Conservation (phyloP, 2,113 vertebrate species). For the Sterrhoptilus dennistouni region DNA sequence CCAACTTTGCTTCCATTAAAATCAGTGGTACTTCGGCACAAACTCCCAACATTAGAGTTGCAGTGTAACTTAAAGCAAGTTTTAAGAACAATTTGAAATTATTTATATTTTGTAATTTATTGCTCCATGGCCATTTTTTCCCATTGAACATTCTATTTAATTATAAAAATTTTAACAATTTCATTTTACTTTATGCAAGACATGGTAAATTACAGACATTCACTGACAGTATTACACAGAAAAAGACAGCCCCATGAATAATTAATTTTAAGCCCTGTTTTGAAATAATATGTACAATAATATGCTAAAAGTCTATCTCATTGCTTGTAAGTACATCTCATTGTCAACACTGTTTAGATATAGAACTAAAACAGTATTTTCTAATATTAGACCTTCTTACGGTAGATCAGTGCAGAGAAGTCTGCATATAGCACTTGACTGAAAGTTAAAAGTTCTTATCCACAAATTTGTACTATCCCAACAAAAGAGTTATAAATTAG, state of each 20-base stretch:
- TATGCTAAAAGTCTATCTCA: neutral
- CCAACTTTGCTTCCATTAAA: neutral
- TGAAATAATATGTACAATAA: neutral
- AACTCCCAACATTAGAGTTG: neutral
- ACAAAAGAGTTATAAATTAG: neutral
- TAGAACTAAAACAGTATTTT: neutral
- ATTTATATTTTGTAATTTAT: neutral
- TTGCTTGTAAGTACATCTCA: neutral
- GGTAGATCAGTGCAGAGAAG: neutral
- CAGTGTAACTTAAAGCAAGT: neutral
- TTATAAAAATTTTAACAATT: neutral
- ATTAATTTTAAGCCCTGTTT: neutral
- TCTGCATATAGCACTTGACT: neutral
- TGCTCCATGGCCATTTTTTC: neutral
- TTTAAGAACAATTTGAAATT: neutral
- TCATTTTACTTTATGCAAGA: neutral
- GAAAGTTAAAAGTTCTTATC: neutral
- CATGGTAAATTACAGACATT: neutral
- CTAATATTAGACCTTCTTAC: neutral
- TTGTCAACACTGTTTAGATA: neutral
- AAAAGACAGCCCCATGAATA: neutral
- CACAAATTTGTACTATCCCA: neutral
- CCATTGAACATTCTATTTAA: neutral
- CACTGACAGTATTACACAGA: neutral
- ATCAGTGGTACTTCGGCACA: neutral